Conservation (phyloP, 2,797 vertebrate species). For the Clarias platycephalus region DNA sequence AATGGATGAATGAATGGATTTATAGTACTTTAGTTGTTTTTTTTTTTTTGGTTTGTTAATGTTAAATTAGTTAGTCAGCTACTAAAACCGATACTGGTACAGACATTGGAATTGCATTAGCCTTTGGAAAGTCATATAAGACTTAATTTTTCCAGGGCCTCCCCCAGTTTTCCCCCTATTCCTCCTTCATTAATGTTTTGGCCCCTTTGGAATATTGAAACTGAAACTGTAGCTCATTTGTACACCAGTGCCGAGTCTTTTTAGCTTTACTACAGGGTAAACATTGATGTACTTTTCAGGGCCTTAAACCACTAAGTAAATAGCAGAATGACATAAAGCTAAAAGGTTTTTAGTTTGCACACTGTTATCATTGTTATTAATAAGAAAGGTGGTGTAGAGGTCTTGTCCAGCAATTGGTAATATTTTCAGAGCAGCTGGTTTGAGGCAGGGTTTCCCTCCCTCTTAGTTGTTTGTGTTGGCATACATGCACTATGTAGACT, state of each 20-base stretch:
- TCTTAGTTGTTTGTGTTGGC: slow-evolving; percentile 71
- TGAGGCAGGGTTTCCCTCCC: slow-evolving; percentile 62
- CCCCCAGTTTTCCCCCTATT: not conserved
- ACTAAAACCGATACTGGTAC: not conserved
- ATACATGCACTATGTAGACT: slow-evolving; percentile 50
- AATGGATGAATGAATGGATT: no score
- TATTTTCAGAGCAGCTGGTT: slow-evolving; percentile 70
- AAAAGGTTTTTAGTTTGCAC: slow-evolving; percentile 25
- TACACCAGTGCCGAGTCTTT: not conserved
- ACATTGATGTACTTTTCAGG: slow-evolving; percentile 28
- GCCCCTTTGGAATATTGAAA: not conserved
- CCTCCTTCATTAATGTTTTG: not conserved
- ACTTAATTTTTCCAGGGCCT: not conserved
- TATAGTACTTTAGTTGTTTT: no score
- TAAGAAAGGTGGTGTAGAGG: slow-evolving; percentile 38
- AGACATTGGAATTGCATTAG: not conserved
- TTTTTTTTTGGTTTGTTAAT: no score
- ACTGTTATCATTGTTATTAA: slow-evolving; percentile 44
- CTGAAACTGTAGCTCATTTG: slow-evolving; percentile 17
- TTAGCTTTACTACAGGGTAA: slow-evolving; percentile 27
- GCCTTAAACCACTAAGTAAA: slow-evolving; percentile 35
- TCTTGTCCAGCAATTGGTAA: slow-evolving; percentile 43
- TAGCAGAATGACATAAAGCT: slow-evolving; percentile 25
- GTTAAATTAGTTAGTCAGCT: no score
- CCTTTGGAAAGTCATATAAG: not conserved